Evolutionary conservation across 2,113 vertebrate species (phyloP).

Genomic region (Barbus barbus): DNA sequence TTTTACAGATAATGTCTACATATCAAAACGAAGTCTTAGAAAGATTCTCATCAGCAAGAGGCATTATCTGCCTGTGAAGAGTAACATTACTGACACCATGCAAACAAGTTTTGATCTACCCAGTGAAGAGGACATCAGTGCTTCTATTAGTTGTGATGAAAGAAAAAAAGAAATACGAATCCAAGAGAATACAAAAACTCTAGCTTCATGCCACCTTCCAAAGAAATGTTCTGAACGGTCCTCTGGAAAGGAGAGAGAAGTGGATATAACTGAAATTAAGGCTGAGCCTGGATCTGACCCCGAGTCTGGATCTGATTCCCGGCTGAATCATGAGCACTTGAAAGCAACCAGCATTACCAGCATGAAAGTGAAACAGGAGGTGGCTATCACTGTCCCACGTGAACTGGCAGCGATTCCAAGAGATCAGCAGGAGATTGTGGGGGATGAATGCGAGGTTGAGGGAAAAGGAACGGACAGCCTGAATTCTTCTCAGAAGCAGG

Average conservation of each 20-base stretch:
- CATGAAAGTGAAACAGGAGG: constrained; percentile 18
- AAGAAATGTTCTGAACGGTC: constrained; percentile 60
- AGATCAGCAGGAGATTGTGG: not conserved
- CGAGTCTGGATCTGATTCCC: constrained; percentile 2
- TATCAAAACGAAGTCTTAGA: constrained; percentile 60
- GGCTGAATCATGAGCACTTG: not conserved
- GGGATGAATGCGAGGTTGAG: not conserved
- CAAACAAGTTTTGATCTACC: not conserved
- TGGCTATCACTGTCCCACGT: not conserved
- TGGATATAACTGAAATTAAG: constrained; percentile 7
- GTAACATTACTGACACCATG: constrained; percentile 7
- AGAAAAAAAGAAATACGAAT: constrained; percentile 21
- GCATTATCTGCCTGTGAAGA: constrained; percentile 33
- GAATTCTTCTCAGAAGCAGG: not conserved
- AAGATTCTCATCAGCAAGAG: constrained; percentile 52
- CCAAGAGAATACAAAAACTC: constrained; percentile 61
- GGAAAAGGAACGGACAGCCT: not conserved
- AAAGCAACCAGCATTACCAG: constrained; percentile 12
- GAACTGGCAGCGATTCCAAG: constrained; percentile 1
- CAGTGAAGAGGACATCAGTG: not conserved
- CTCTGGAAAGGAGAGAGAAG: constrained; percentile 33
- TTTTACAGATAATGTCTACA: constrained; percentile 45
- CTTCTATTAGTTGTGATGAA: constrained; percentile 40
- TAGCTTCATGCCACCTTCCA: constrained; percentile 54
- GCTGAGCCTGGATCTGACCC: not conserved